A percentile compares a stretch with the other conserved stretches of the same genome.
Conservation (phyloP, 1,140 invertebrate species). For the Drosophila truncata region DNA sequence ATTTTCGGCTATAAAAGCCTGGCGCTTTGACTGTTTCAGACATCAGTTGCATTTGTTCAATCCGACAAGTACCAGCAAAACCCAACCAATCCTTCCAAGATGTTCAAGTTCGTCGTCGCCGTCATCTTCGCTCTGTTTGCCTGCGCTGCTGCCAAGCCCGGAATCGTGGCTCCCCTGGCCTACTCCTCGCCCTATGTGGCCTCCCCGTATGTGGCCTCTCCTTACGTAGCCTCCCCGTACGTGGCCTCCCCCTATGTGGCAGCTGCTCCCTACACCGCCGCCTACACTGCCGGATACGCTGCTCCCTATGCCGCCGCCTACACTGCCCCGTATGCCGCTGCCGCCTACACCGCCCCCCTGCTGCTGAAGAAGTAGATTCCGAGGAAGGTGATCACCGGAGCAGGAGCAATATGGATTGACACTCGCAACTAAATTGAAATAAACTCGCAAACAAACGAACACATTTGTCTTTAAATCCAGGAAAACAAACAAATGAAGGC, state of each 20-base stretch:
- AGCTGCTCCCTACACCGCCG: constrained; percentile 66
- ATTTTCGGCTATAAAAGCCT: constrained; percentile 47
- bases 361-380: constrained; percentile 70
- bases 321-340: constrained; percentile 44
- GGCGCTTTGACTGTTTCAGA: neutral
- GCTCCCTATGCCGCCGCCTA: constrained; percentile 60
- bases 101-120: constrained; percentile 78
- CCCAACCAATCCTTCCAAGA: constrained; percentile 49
- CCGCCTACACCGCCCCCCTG: constrained; percentile 45
- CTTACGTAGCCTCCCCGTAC: constrained; percentile 70
- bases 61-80: constrained; percentile 48
- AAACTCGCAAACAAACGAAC: constrained; percentile 38
- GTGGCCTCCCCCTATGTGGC: constrained; percentile 65
- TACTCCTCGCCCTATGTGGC: constrained; percentile 64
- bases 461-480: constrained; percentile 21
- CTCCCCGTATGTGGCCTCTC: constrained; percentile 63
- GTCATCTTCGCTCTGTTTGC: constrained; percentile 72
- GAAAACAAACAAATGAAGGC: neutral
- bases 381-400: neutral
- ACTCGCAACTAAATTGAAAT: constrained; percentile 40
- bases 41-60: constrained; percentile 74
- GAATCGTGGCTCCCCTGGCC: constrained; percentile 76
- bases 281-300: constrained; percentile 59
- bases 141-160: constrained; percentile 73
- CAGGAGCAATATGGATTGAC: constrained; percentile 17